Percentiles rank a stretch among this genome's conserved stretches.
Evolutionary conservation across 2,888 invertebrate species (phyloP).

Genomic region (Salpingus planirostris): DNA sequence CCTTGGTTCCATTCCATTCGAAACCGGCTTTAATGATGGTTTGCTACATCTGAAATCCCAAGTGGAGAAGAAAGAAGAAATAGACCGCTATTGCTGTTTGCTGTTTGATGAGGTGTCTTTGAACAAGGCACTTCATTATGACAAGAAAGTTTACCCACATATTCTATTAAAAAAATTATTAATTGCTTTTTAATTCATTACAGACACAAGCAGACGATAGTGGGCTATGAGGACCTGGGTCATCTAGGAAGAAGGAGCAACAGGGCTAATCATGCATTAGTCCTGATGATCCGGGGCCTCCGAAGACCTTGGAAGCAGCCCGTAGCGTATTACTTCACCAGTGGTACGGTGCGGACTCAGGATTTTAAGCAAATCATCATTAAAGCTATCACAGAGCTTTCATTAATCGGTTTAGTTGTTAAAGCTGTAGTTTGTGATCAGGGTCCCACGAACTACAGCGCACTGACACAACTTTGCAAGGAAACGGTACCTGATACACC

Average conservation of each 20-base stretch:
- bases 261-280: slow-evolving; percentile 9
- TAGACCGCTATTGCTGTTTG: slow-evolving; percentile 7
- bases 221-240: slow-evolving; percentile 3
- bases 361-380: slow-evolving; percentile 4
- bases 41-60: slow-evolving; percentile 6
- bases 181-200: no score
- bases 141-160: no score
- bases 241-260: slow-evolving; percentile 1
- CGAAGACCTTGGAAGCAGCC: slow-evolving; percentile 12
- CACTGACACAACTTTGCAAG: slow-evolving; percentile 1
- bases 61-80: slow-evolving; percentile 3
- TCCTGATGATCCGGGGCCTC: slow-evolving; percentile 9
- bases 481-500: neutral
- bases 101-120: slow-evolving; percentile 2
- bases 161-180: no score
- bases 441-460: slow-evolving; percentile 4
- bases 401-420: slow-evolving; percentile 1
- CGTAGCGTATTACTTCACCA: slow-evolving; percentile 11
- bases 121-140: slow-evolving; percentile 1
- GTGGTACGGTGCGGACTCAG: slow-evolving; percentile 2
- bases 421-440: slow-evolving; percentile 3
- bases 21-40: slow-evolving; percentile 8
- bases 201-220: neutral
- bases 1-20: slow-evolving; percentile 7
- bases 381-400: neutral